phyloP scores from a whole-genome alignment of 2,797 vertebrate species.

The Spizella passerina region DNA sequence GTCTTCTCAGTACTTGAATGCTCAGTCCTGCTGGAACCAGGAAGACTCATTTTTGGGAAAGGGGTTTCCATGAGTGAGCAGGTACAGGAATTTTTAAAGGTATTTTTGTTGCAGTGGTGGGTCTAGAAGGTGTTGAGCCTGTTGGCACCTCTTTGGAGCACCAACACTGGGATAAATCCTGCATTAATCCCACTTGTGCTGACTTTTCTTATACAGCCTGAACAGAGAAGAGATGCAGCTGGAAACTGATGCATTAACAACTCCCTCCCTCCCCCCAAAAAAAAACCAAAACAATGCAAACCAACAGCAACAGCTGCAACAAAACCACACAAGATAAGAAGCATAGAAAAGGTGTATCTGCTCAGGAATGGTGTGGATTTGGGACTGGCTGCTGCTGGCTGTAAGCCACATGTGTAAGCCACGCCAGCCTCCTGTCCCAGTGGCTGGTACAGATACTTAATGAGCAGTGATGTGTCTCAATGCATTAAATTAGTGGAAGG shows the following conservation, averaged over 20 bases:
- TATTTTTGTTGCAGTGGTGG: background rate
- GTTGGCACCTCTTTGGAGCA: background rate
- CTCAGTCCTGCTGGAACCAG: background rate
- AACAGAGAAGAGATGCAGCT: background rate
- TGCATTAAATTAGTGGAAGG: background rate
- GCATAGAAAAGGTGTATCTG: background rate
- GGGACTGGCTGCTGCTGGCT: background rate
- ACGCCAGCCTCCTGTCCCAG: background rate
- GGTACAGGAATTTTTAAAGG: background rate
- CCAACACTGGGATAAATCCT: background rate
- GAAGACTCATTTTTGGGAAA: background rate
- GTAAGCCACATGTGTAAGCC: background rate
- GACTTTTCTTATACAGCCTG: background rate
- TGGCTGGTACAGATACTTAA: background rate
- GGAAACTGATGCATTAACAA: background rate
- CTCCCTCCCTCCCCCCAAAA: rapidly evolving
- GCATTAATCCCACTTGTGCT: background rate
- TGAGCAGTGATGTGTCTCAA: background rate
- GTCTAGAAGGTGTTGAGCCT: background rate
- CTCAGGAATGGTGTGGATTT: background rate
- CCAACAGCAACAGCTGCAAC: background rate
- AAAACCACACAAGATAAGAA: too few relatives aligned
- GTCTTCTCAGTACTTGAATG: background rate
- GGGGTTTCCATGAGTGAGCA: background rate
- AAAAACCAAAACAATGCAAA: background rate